Evolutionary conservation across 2,797 vertebrate species (phyloP).

Genomic region (Cryptoblepharus egeriae): DNA sequence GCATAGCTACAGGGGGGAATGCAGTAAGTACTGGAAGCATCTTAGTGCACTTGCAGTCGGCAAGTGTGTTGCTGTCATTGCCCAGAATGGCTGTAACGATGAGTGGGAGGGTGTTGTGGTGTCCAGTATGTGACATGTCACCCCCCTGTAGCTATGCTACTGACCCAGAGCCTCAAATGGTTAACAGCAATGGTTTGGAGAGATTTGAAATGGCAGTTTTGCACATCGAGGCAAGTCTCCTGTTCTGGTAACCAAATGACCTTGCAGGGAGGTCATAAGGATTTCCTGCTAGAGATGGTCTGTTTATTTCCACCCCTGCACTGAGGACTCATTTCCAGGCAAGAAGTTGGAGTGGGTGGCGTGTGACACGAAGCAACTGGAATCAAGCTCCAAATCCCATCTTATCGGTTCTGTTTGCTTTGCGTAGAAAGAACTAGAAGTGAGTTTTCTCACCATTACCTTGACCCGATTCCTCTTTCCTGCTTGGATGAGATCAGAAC

Average conservation of each 20-base stretch:
- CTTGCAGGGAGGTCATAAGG: conserved; percentile 11
- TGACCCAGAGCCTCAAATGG: conserved; percentile 24
- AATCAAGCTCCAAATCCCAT: conserved; percentile 56
- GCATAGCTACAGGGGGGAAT: too few relatives aligned
- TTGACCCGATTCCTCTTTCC: not conserved
- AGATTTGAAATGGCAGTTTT: conserved; percentile 33
- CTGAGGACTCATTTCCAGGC: not conserved
- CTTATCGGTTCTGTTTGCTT: conserved; percentile 50
- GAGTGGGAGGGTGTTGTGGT: too few relatives aligned
- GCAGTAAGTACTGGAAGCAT: too few relatives aligned
- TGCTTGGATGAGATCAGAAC: not conserved
- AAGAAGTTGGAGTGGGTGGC: not conserved
- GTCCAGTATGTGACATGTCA: too few relatives aligned
- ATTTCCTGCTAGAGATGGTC: conserved; percentile 66
- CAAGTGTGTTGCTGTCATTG: too few relatives aligned
- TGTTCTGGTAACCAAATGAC: conserved; percentile 58
- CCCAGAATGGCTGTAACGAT: too few relatives aligned
- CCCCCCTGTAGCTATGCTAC: not conserved
- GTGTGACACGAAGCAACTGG: conserved; percentile 57
- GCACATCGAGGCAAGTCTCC: conserved; percentile 39
- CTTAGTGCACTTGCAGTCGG: too few relatives aligned
- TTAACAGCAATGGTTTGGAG: too few relatives aligned
- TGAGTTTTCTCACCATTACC: conserved; percentile 42
- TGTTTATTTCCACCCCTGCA: conserved; percentile 50
- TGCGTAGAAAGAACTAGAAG: conserved; percentile 57